phyloP scores from a whole-genome alignment of 2,797 vertebrate species.

The Enteromius unitaeniatus region DNA sequence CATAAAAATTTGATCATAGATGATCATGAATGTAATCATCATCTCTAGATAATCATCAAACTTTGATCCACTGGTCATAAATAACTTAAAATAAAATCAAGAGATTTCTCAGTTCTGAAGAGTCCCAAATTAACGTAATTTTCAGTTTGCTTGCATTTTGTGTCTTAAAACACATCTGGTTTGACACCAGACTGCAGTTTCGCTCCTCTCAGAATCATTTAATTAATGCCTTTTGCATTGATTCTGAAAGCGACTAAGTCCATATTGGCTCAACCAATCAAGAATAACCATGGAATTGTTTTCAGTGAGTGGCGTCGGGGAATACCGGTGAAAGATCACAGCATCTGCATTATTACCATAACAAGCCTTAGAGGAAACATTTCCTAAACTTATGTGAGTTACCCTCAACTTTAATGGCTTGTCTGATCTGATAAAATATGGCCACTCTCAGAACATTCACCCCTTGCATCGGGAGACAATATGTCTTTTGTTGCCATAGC shows the following conservation, averaged over 20 bases:
- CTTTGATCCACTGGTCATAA: background rate
- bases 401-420: conserved; percentile 43
- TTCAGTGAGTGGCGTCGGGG: background rate
- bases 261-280: background rate
- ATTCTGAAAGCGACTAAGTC: background rate
- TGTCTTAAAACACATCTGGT: background rate
- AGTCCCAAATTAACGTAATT: too few relatives aligned
- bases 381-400: conserved; percentile 38
- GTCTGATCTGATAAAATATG: conserved; percentile 35
- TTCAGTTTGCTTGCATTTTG: background rate
- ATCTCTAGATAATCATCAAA: too few relatives aligned
- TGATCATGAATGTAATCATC: background rate
- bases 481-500: conserved; percentile 71
- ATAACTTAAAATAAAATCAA: background rate
- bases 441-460: conserved; percentile 44
- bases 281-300: conserved; percentile 4
- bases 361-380: conserved; percentile 43
- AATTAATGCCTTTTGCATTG: background rate
- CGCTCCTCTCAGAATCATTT: background rate
- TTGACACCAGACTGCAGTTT: background rate
- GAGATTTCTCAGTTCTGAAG: background rate
- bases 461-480: conserved; percentile 61
- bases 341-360: conserved; percentile 7
- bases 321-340: conserved; percentile 7
- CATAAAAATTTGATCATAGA: background rate